Conservation (phyloP, 2,113 vertebrate genomes). For the Pardalotus punctatus region DNA sequence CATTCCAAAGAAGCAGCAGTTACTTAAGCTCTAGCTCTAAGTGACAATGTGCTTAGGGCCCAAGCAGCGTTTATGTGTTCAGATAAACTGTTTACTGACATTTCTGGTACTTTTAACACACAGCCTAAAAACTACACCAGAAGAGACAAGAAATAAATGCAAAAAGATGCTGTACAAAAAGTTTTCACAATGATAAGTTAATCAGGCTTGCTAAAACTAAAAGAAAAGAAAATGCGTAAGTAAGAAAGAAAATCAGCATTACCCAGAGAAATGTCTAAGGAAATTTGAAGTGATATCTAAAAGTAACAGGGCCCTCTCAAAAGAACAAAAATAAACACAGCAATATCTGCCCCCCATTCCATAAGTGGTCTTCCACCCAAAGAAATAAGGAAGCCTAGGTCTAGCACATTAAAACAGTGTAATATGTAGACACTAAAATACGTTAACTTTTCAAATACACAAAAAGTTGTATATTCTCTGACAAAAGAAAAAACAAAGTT, state of each 20-base stretch:
- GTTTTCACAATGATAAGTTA: neutral
- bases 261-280: neutral
- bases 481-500: neutral
- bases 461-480: neutral
- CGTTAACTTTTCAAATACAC: neutral
- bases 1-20: neutral
- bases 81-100: neutral
- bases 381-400: neutral
- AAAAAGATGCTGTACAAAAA: neutral
- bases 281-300: neutral
- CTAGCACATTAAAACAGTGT: neutral
- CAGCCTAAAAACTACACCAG: neutral
- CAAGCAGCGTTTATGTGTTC: neutral
- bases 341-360: accelerated
- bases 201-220: neutral
- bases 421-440: neutral
- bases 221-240: neutral
- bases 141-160: neutral
- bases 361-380: neutral
- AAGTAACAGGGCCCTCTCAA: neutral
- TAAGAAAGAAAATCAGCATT: neutral
- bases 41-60: neutral
- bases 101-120: neutral
- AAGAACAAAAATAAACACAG: neutral
- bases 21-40: neutral